Evolutionary conservation across 1,140 invertebrate species (phyloP), one percentile per base, ranked within the genome.

Genomic region (Brachionus rubens): DNA sequence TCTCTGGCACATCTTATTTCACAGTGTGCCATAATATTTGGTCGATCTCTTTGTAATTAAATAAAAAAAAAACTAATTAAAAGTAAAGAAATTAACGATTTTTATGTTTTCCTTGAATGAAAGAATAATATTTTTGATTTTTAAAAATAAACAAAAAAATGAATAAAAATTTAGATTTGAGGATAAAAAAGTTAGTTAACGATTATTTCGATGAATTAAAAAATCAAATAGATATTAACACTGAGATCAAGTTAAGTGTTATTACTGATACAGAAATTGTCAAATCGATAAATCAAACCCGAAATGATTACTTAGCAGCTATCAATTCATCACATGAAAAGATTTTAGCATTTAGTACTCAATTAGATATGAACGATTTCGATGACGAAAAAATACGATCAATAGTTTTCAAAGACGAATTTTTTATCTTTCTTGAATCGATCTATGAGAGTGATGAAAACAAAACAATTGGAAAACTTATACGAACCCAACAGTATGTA

Each of bases 391-490:
- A 16, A 7, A 16, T 36, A 16, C 16, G 36, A 59, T 33, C 54
- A 10, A 7, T 33, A 19, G 33, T 59, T 19, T 59, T 59, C 33
- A 36, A 59, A 14, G 19, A 36, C 10, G 28, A 59, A 19, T 41
- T 19, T 16, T 28, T 59, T 5, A 4, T 59, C 19, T 41, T 59
- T 16, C 4, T 59, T n/a, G 30, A 59, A 59, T 33, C 54, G 19
- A 28, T 40, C 16, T 33, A 59, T 9, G 30, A 59, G 16, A 30
- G 7, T 19, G 54, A 59, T 36, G 2, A 36, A 16, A 30, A 19
- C 16, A 59, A 59, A 33, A n/a, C 28, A 7, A 59, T 59, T 36
- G 54, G 54, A 59, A 59, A 40, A 33, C 33, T 59, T 9, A 59
- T 59, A n/a, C 30, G 36, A 33, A 19, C 36, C 5, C 16, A 59